A percentile compares a stretch with the other conserved stretches of the same genome.
Evolutionary conservation across 92 coral and sea anemone species (phyloP).

Genomic region (Heliopora coerulea): DNA sequence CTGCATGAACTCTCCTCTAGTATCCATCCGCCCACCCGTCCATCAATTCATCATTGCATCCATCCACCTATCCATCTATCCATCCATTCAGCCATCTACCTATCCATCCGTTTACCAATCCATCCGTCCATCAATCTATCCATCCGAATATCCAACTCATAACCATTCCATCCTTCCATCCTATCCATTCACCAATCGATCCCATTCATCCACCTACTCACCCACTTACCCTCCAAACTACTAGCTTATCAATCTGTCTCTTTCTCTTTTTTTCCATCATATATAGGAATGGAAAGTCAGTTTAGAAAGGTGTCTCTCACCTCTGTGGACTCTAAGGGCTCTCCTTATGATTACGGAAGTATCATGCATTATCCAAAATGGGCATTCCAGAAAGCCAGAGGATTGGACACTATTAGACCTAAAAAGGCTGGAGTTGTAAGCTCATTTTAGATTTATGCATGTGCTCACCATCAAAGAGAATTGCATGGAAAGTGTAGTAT

Average conservation of each 20-base stretch:
- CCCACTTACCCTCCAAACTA: too few relatives aligned
- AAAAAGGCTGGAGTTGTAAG: conserved; percentile 29
- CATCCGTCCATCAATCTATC: not conserved
- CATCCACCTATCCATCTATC: not conserved
- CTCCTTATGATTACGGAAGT: conserved; percentile 48
- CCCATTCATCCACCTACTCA: too few relatives aligned
- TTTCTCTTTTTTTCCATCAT: not conserved
- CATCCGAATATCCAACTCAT: too few relatives aligned
- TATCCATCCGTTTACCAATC: not conserved
- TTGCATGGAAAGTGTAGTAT: not conserved
- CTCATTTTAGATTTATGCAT: too few relatives aligned
- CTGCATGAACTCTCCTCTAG: too few relatives aligned
- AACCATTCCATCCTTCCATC: too few relatives aligned
- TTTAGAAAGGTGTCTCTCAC: conserved; percentile 33
- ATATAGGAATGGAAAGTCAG: conserved; percentile 23
- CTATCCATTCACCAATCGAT: too few relatives aligned
- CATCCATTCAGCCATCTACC: not conserved
- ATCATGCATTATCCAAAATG: conserved; percentile 45
- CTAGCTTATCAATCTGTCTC: too few relatives aligned
- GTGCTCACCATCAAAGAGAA: too few relatives aligned
- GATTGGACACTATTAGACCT: conserved; percentile 39
- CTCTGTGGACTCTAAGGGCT: conserved; percentile 44
- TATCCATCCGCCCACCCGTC: too few relatives aligned
- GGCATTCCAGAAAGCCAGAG: conserved; percentile 39
- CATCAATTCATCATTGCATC: too few relatives aligned